Conservation (phyloP, 1,140 invertebrate species). For the Zaprionus davidi region DNA sequence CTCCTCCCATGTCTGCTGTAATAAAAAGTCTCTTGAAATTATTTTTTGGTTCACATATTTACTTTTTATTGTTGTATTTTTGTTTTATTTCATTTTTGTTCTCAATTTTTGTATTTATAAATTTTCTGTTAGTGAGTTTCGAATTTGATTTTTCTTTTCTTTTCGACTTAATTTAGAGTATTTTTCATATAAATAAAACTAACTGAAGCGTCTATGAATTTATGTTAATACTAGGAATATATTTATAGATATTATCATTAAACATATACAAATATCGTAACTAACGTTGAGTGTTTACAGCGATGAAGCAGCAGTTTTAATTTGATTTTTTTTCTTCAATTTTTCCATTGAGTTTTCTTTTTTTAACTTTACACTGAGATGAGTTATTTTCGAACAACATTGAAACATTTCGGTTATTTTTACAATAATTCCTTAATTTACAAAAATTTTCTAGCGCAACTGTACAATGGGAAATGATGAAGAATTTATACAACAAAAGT, state of each 20-base stretch:
- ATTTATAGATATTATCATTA: constrained; percentile 26
- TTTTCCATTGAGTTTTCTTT: constrained; percentile 49
- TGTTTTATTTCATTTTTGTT: constrained; percentile 35
- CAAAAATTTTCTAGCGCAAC: constrained; percentile 60
- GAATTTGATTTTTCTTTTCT: constrained; percentile 27
- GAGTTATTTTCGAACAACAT: constrained; percentile 72
- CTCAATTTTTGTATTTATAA: constrained; percentile 47
- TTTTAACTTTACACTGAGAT: constrained; percentile 81
- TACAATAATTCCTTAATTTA: constrained; percentile 57
- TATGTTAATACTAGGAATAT: constrained; percentile 72
- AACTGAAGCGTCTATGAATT: constrained; percentile 82
- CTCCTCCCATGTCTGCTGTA: background rate
- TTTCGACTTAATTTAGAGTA: constrained; percentile 39
- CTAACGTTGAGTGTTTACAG: constrained; percentile 63
- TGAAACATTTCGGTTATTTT: constrained; percentile 72
- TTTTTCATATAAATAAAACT: constrained; percentile 71
- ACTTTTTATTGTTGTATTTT: constrained; percentile 63
- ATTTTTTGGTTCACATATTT: constrained; percentile 70
- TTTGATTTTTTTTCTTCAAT: constrained; percentile 31
- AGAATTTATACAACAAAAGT: constrained; percentile 69
- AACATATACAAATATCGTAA: constrained; percentile 58
- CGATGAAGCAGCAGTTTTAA: constrained; percentile 51
- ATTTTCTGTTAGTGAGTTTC: constrained; percentile 50
- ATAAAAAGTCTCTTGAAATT: constrained; percentile 8
- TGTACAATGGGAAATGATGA: constrained; percentile 61